A percentile compares a stretch with the other conserved stretches of the same genome.
These are phyloP conservation scores for Odontomachus brunneus DNA, from an alignment of 1,140 invertebrate species.

Conservation along the genomic window DNA sequence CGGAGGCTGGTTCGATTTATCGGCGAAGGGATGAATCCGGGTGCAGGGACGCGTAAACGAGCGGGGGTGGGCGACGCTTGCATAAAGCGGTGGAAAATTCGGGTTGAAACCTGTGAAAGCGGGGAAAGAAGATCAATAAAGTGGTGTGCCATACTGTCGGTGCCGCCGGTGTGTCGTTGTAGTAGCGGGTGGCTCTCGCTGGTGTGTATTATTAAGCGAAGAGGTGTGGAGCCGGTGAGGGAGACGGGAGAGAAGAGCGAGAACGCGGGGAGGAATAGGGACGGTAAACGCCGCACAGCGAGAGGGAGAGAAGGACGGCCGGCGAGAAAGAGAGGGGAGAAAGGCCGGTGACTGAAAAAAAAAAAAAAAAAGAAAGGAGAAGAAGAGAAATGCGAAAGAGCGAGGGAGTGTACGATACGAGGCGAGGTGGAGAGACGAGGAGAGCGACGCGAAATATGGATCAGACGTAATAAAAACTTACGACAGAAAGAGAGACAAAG, in stretches of 20 bases:
- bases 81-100: conserved; percentile 83
- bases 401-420: conserved; percentile 59
- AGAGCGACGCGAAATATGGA: conserved; percentile 70
- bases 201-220: conserved; percentile 82
- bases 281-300: conserved; percentile 4
- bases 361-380: too few species aligned
- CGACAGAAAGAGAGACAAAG: conserved; percentile 18
- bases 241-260: conserved; percentile 23
- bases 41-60: conserved; percentile 69
- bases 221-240: conserved; percentile 75
- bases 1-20: conserved; percentile 74
- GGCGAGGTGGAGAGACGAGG: neutral
- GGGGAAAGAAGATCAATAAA: conserved; percentile 84
- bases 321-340: conserved; percentile 29
- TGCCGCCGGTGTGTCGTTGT: conserved; percentile 75
- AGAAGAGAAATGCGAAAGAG: conserved; percentile 63
- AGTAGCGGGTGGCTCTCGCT: conserved; percentile 76
- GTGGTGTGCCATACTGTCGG: conserved; percentile 81
- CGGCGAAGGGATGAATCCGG: conserved; percentile 73
- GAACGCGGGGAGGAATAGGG: conserved; percentile 45
- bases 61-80: conserved; percentile 77
- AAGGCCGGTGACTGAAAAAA: conserved; percentile 56
- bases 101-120: conserved; percentile 82
- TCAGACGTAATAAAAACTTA: conserved; percentile 73
- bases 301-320: conserved; percentile 66